Conservation (phyloP, 2,888 invertebrate genomes). For the Acrobasis suavella region DNA sequence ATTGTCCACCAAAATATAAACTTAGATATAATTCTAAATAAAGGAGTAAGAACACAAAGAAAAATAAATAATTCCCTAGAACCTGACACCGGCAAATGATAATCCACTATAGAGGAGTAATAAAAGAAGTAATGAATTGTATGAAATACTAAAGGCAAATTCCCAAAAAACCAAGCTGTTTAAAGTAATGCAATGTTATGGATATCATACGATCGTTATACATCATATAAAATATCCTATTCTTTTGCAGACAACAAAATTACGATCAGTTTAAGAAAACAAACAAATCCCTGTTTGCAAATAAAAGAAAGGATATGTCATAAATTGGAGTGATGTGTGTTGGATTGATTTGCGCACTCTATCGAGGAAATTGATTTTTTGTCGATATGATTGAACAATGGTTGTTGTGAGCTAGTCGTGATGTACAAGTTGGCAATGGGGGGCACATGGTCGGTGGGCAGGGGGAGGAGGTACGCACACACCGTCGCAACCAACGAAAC, state of each 20-base stretch:
- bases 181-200: conserved; percentile 3
- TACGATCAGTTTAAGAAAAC: not conserved
- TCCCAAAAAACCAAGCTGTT: not conserved
- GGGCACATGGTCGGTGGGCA: conserved; percentile 41
- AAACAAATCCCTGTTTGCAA: conserved; percentile 5
- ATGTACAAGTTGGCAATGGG: conserved; percentile 66
- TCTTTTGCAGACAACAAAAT: not conserved
- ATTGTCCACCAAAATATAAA: no score
- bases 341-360: conserved; percentile 11
- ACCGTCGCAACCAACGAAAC: conserved; percentile 74
- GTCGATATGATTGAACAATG: conserved; percentile 50
- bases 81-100: no score
- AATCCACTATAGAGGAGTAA: no score
- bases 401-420: conserved; percentile 56
- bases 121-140: not conserved
- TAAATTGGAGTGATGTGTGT: conserved; percentile 5
- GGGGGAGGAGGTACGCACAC: conserved; percentile 55
- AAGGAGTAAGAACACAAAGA: no score
- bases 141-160: not conserved
- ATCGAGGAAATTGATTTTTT: conserved; percentile 36
- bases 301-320: conserved; percentile 19
- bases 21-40: no score
- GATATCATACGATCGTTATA: not conserved
- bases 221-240: not conserved
- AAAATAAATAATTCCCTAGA: no score